Evolutionary conservation across 2,797 vertebrate genomes (phyloP).

Genomic region (Perdix hodgsoniae): DNA sequence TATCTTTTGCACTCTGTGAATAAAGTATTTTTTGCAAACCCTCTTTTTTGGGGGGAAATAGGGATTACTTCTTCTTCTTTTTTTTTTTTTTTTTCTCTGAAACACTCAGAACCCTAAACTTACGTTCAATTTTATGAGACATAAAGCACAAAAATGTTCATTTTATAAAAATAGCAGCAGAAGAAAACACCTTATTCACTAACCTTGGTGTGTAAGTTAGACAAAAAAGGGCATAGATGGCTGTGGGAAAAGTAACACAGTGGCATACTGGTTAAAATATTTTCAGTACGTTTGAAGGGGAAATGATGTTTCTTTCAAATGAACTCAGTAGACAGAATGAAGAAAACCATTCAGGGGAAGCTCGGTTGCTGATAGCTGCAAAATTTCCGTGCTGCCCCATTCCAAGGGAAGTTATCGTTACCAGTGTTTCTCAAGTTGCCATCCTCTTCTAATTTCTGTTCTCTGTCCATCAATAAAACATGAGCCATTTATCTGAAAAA

Average conservation of each 20-base stretch:
- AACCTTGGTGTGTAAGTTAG: background rate
- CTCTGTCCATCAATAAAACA: background rate
- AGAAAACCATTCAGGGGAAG: background rate
- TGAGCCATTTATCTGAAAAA: background rate
- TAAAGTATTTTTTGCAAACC: background rate
- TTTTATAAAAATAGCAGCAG: background rate
- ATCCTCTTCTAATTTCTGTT: background rate
- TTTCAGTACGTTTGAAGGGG: background rate
- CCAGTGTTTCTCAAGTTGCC: background rate
- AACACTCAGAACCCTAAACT: fast-evolving
- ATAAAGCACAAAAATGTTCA: fast-evolving
- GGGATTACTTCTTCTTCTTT: no score
- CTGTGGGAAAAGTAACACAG: background rate
- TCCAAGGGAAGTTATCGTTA: background rate
- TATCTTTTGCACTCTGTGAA: background rate
- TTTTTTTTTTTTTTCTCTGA: background rate
- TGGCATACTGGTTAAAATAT: background rate
- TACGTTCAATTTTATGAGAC: background rate
- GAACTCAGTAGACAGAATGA: background rate
- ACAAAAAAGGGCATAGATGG: background rate
- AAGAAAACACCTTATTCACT: background rate
- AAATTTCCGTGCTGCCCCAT: background rate
- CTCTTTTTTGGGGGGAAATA: background rate
- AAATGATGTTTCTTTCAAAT: background rate
- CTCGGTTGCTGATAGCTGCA: background rate